Evolutionary conservation across 2,113 vertebrate species (phyloP).

Genomic region (Penelope pileata): DNA sequence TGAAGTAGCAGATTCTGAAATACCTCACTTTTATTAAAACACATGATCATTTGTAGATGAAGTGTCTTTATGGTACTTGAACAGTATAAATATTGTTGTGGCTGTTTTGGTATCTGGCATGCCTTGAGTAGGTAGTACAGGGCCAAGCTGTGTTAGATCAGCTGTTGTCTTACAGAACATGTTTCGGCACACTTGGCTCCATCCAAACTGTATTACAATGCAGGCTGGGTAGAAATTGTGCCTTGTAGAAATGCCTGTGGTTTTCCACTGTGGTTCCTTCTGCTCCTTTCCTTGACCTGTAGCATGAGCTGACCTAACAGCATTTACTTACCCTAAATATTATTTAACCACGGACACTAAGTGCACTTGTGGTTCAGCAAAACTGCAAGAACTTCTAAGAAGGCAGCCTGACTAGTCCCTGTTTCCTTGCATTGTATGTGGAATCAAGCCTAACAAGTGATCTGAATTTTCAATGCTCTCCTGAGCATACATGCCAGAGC

Average conservation of each 20-base stretch:
- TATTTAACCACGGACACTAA: background rate
- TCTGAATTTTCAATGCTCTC: background rate
- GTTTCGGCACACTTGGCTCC: background rate
- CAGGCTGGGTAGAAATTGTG: background rate
- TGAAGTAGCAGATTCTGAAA: background rate
- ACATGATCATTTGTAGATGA: background rate
- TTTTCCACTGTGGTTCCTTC: background rate
- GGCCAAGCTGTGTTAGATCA: background rate
- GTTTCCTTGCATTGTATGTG: background rate
- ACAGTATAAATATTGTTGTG: background rate
- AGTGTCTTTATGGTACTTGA: background rate
- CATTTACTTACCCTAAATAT: background rate
- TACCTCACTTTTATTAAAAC: background rate
- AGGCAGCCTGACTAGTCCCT: background rate
- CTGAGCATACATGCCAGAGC: background rate
- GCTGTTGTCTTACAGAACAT: background rate
- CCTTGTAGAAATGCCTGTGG: background rate
- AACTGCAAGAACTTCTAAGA: background rate
- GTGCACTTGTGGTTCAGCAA: background rate
- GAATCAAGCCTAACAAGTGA: background rate
- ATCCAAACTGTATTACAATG: accelerated
- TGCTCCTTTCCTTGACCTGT: background rate
- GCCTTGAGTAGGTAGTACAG: background rate
- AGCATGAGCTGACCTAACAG: background rate
- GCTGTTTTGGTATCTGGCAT: background rate